Evolutionary conservation across 1,140 invertebrate species (phyloP), one percentile per base, ranked within the genome.

Genomic region (Brachionus rotundiformis): DNA sequence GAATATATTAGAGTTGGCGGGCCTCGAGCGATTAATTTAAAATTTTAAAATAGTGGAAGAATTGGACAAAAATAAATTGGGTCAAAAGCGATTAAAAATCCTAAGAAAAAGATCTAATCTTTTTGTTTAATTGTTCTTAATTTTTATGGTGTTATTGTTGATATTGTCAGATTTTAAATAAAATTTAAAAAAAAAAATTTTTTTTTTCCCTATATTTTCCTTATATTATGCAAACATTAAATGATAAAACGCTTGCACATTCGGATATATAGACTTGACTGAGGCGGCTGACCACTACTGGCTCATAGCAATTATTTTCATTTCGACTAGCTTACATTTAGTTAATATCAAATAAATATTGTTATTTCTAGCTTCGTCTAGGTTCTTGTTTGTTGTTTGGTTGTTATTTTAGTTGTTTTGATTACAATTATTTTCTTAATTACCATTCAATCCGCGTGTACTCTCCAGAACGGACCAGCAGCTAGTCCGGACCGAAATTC

Each of bases 321-420:
- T 68, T 36, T 19, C 29, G 29, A 36, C 29, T 68, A 68, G 63
- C 63, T 68, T 68, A 68, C 63, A 68, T 68, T 68, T 68, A 36
- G 29, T 68, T 68, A 68, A 68, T 68, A 68, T 39, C 63, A 68
- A 68, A 36, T 68, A 68, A 68, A 68, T 68, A 68, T 68, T 68
- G 63, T 68, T 68, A 68, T 68, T 68, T 68, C 63, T 36, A 68
- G 25, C 36, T 68, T 68, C 13, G 63, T 68, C 63, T 68, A 68
- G 63, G 19, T 33, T 61, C 59, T 61, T 61, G 59, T 61, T 61
- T 68, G 63, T 68, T 68, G 63, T 68, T 36, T 31, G 29, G 29
- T 68, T 68, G 63, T 68, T 68, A 68, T 68, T 68, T 68, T 68
- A 68, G 63, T 68, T 68, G 63, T 68, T 68, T 68, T 68, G 63